Conservation (phyloP, 2,797 vertebrate genomes). For the Lepidocolaptes lacrymiger region DNA sequence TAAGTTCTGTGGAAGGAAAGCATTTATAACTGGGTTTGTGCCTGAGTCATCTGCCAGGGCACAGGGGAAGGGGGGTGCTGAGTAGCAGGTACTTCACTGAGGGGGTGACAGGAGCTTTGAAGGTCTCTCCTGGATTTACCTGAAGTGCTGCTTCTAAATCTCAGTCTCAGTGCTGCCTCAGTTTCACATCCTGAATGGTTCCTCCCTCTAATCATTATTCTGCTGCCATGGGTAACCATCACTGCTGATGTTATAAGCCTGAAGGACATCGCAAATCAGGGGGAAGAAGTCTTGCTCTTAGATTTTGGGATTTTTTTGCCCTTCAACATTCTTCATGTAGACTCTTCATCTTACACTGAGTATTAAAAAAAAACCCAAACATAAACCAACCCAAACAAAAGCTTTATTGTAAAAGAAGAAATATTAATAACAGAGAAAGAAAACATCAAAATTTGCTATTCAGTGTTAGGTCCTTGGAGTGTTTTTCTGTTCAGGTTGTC, state of each 20-base stretch:
- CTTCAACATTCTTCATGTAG: background rate
- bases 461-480: background rate
- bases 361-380: background rate
- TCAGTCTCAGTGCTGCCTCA: background rate
- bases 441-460: background rate
- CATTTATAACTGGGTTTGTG: background rate
- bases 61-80: background rate
- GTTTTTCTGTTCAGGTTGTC: background rate
- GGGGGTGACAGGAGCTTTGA: background rate
- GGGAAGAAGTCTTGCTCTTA: background rate
- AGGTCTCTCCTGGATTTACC: background rate
- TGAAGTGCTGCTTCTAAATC: background rate
- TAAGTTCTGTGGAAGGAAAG: background rate
- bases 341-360: accelerated
- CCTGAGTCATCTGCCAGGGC: background rate
- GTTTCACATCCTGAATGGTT: background rate
- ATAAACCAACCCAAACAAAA: background rate
- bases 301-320: accelerated
- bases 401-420: background rate
- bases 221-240: background rate
- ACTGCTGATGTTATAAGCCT: background rate
- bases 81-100: background rate
- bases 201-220: background rate
- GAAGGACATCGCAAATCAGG: background rate
- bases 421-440: background rate